A percentile compares a stretch with the other conserved stretches of the same genome.
These are phyloP conservation scores for Tetramorium bicarinatum DNA, from an alignment of 2,888 invertebrate genomes.

Conservation along the genomic window DNA sequence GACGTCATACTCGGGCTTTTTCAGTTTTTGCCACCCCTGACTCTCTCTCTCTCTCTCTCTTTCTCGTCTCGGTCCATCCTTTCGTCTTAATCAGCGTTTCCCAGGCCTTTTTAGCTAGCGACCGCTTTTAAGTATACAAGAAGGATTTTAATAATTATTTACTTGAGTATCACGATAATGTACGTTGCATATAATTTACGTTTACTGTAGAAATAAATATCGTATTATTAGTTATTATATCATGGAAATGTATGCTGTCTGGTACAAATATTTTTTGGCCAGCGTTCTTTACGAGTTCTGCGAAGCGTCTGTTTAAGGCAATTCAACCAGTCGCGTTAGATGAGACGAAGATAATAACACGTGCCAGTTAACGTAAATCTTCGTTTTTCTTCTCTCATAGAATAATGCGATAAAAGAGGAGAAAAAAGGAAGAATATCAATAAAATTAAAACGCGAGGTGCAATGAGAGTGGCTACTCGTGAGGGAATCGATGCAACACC, in stretches of 20 bases:
- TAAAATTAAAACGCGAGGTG: conserved; percentile 21
- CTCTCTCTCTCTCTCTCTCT: conserved; percentile 47
- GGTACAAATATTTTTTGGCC: background rate
- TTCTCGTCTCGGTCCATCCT: conserved; percentile 49
- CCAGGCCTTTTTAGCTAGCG: conserved; percentile 15
- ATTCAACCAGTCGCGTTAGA: conserved; percentile 18
- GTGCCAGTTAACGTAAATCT: background rate
- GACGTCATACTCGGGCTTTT: conserved; percentile 65
- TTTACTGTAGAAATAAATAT: background rate
- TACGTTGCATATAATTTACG: conserved; percentile 19
- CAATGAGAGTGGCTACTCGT: conserved; percentile 16
- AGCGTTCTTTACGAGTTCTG: background rate
- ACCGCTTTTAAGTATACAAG: conserved; percentile 9
- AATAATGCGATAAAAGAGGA: background rate
- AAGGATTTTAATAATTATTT: conserved; percentile 37
- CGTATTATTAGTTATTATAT: background rate
- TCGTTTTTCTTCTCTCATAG: background rate
- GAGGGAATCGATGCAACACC: conserved; percentile 39
- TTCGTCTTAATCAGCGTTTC: conserved; percentile 54
- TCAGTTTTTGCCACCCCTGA: conserved; percentile 45
- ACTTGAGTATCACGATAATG: conserved; percentile 21
- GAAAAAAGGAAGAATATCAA: background rate
- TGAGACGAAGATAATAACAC: conserved; percentile 8
- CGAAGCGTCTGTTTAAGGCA: conserved; percentile 14
- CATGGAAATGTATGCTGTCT: background rate